Percentiles rank a stretch among this genome's conserved stretches.
Conservation (phyloP, 2,797 vertebrate species). For the Sebastolobus alascanus region DNA sequence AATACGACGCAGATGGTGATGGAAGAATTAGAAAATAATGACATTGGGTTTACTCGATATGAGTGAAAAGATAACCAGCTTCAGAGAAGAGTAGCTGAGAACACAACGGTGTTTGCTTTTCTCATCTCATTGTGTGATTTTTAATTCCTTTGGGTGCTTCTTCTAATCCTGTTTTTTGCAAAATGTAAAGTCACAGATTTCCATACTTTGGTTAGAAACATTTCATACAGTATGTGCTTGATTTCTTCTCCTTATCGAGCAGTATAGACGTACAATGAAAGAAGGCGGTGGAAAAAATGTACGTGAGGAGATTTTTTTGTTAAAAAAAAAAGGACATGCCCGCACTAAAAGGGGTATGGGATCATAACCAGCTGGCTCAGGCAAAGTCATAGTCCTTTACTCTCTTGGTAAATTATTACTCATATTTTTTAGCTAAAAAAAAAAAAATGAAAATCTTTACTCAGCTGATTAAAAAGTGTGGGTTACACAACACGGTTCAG, state of each 20-base stretch:
- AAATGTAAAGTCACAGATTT: not conserved
- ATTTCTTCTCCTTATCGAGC: not conserved
- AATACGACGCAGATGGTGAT: not conserved
- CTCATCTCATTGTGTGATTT: not conserved
- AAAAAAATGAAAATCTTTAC: slow-evolving; percentile 11
- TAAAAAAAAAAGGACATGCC: not conserved
- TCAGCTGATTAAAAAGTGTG: slow-evolving; percentile 65
- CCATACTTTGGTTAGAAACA: not conserved
- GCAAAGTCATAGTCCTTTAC: slow-evolving; percentile 20
- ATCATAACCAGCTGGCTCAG: slow-evolving; percentile 18
- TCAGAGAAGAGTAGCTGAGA: not conserved
- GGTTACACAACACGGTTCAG: slow-evolving; percentile 50
- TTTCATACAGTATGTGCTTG: not conserved
- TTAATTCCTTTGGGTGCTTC: not conserved
- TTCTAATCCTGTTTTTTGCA: not conserved
- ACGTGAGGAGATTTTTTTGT: not conserved
- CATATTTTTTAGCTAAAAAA: slow-evolving; percentile 3
- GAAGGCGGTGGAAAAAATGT: not conserved
- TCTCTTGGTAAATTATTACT: slow-evolving; percentile 61
- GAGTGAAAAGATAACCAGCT: not conserved
- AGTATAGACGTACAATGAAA: not conserved
- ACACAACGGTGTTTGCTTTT: not conserved
- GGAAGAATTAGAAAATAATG: not conserved
- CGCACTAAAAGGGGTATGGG: not conserved
- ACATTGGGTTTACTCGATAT: not conserved